Conservation (phyloP, 2,888 invertebrate genomes). For the Brassicogethes aeneus region DNA sequence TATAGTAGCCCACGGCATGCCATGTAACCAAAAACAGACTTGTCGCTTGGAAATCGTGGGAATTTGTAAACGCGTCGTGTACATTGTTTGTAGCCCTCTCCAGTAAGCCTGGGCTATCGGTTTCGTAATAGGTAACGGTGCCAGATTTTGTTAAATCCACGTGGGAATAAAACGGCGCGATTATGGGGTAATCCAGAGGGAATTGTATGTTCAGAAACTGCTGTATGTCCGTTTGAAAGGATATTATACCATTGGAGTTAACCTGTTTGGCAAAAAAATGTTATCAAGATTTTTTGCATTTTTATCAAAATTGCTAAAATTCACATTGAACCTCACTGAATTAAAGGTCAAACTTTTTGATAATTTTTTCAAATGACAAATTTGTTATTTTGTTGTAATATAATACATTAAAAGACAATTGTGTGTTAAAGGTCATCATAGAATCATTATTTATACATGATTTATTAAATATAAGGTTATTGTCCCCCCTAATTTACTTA, state of each 20-base stretch:
- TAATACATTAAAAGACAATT: too few relatives aligned
- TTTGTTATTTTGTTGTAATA: too few relatives aligned
- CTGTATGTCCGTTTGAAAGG: slow-evolving; percentile 82
- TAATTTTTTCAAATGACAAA: too few relatives aligned
- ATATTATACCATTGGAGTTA: slow-evolving; percentile 82
- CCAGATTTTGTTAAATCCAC: slow-evolving; percentile 73
- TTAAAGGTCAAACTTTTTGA: too few relatives aligned
- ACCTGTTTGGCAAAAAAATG: slow-evolving; percentile 56
- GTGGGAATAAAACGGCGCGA: slow-evolving; percentile 87
- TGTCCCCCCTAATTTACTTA: neutral
- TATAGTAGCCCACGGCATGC: slow-evolving; percentile 76
- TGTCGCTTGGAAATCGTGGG: slow-evolving; percentile 62
- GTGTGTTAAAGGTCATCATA: slow-evolving; percentile 1
- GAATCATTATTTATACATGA: slow-evolving; percentile 2
- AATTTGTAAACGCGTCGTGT: slow-evolving; percentile 62
- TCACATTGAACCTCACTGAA: too few relatives aligned
- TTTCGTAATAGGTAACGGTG: slow-evolving; percentile 63
- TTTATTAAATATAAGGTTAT: neutral
- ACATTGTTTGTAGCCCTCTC: slow-evolving; percentile 62
- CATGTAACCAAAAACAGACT: slow-evolving; percentile 85
- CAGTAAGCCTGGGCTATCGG: slow-evolving; percentile 51
- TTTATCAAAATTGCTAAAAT: too few relatives aligned
- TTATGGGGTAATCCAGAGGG: slow-evolving; percentile 79
- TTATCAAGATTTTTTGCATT: too few relatives aligned
- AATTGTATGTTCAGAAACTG: slow-evolving; percentile 82